Conservation (phyloP, 2,113 vertebrate genomes). For the Himantopus leucocephalus region DNA sequence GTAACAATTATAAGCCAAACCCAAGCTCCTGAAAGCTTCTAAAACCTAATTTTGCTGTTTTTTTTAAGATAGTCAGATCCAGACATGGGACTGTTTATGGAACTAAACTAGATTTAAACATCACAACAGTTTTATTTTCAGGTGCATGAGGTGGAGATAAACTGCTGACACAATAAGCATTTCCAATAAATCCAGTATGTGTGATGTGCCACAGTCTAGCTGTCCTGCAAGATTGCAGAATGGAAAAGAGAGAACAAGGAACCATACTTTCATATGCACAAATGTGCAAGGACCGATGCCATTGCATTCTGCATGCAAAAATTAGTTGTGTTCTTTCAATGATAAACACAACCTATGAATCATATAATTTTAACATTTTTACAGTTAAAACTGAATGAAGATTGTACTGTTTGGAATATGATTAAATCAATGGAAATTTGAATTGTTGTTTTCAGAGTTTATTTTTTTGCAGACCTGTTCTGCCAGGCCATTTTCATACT, state of each 20-base stretch:
- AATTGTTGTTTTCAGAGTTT: neutral
- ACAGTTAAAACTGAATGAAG: neutral
- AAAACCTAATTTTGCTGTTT: neutral
- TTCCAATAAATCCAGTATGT: neutral
- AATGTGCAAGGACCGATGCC: neutral
- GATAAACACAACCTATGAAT: neutral
- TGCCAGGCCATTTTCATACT: neutral
- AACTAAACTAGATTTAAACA: neutral
- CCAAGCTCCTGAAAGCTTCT: neutral
- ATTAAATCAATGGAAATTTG: neutral
- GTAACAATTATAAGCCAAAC: neutral
- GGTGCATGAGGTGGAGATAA: neutral
- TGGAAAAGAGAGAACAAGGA: neutral
- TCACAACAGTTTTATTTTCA: neutral
- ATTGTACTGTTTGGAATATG: neutral
- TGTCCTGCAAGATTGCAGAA: neutral
- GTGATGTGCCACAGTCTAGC: neutral
- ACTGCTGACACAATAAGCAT: neutral
- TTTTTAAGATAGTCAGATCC: neutral
- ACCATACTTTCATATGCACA: neutral
- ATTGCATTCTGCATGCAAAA: neutral
- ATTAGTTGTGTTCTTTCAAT: neutral
- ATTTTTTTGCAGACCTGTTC: neutral
- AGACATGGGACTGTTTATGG: neutral
- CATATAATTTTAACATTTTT: neutral